Evolutionary conservation across 2,113 vertebrate genomes (phyloP).

Genomic region (Ia io): DNA sequence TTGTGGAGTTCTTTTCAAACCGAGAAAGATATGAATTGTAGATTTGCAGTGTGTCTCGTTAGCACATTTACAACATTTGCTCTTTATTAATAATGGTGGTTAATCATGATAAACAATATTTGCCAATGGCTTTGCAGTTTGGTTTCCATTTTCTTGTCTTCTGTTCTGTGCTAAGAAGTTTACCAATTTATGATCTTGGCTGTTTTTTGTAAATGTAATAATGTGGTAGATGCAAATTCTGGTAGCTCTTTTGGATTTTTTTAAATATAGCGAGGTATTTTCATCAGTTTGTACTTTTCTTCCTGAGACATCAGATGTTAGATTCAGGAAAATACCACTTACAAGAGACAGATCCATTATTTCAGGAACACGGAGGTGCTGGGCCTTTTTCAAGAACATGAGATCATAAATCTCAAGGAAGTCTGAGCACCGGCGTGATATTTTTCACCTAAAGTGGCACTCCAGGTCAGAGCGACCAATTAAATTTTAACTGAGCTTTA

Average conservation of each 20-base stretch:
- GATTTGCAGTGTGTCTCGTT: not conserved
- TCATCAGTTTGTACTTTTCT: slow-evolving; percentile 55
- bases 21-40: not conserved
- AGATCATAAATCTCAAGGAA: slow-evolving; percentile 60
- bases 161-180: not conserved
- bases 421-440: slow-evolving; percentile 38
- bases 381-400: slow-evolving; percentile 66
- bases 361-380: slow-evolving; percentile 57
- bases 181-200: slow-evolving; percentile 7
- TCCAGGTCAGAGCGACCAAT: slow-evolving; percentile 65
- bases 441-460: slow-evolving; percentile 57
- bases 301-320: slow-evolving; percentile 67
- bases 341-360: slow-evolving; percentile 67
- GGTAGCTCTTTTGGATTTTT: slow-evolving; percentile 51
- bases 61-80: not conserved
- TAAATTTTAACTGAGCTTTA: slow-evolving; percentile 62
- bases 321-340: slow-evolving; percentile 68
- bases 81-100: not conserved
- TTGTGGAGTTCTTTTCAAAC: not conserved
- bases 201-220: slow-evolving; percentile 36
- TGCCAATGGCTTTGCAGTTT: not conserved
- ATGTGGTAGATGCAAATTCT: slow-evolving; percentile 32
- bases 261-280: slow-evolving; percentile 58
- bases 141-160: slow-evolving; percentile 34
- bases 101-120: slow-evolving; percentile 8